Evolutionary conservation across 2,113 vertebrate genomes (phyloP).

Genomic region (Myocastor coypus): DNA sequence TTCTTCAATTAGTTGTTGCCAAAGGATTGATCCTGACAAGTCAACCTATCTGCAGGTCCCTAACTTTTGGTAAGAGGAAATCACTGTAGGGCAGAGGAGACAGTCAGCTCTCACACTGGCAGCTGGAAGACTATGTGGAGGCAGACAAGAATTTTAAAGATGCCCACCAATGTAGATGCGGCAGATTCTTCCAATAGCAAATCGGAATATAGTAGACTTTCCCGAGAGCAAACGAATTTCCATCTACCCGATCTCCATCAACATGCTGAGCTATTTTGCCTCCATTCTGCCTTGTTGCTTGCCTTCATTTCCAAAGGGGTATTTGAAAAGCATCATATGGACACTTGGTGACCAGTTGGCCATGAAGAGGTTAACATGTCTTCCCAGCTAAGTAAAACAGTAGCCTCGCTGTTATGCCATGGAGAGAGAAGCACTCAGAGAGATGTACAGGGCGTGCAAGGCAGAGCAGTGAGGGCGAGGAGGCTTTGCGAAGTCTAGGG

Average conservation of each 20-base stretch:
- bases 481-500: slow-evolving; percentile 34
- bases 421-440: neutral
- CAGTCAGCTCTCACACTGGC: neutral
- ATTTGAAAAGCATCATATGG: neutral
- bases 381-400: slow-evolving; percentile 37
- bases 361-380: slow-evolving; percentile 48
- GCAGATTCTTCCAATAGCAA: neutral
- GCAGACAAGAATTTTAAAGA: slow-evolving; percentile 12
- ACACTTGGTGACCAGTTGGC: neutral
- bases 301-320: slow-evolving; percentile 47
- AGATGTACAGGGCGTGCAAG: neutral
- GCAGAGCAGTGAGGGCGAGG: neutral
- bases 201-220: slow-evolving; percentile 12
- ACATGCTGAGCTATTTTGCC: neutral
- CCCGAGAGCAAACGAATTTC: neutral
- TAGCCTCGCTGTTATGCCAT: neutral
- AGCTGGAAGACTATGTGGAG: neutral
- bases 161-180: neutral
- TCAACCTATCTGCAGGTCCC: neutral
- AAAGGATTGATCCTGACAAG: slow-evolving; percentile 45
- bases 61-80: slow-evolving; percentile 4
- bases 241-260: neutral
- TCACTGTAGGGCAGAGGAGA: neutral
- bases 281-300: neutral
- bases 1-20: slow-evolving; percentile 51